phyloP scores from a whole-genome alignment of 2,113 vertebrate genomes.

The Chloebia gouldiae region DNA sequence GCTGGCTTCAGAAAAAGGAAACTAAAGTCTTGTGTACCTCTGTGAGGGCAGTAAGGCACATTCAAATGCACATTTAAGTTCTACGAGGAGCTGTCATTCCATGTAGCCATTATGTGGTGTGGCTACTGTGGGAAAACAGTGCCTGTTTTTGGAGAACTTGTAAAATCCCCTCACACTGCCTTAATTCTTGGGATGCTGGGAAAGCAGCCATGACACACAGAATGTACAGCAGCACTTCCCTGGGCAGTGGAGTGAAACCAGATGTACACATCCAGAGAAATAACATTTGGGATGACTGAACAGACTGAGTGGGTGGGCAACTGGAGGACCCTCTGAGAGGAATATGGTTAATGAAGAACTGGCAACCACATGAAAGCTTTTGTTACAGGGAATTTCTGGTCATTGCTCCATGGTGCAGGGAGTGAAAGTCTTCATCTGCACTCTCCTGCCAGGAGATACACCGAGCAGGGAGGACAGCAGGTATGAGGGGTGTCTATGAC shows the following conservation, averaged over 20 bases:
- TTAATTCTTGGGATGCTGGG: conserved; percentile 75
- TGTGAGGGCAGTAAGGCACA: background rate
- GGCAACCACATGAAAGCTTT: conserved; percentile 47
- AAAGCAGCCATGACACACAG: conserved; percentile 77
- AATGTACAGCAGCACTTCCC: conserved; percentile 71
- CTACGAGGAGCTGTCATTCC: conserved; percentile 33
- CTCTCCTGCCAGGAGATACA: background rate
- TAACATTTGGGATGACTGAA: conserved; percentile 76
- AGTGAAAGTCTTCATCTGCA: background rate
- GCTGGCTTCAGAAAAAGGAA: background rate
- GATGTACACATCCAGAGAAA: conserved; percentile 71
- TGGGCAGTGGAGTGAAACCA: conserved; percentile 77
- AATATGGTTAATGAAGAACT: conserved; percentile 55
- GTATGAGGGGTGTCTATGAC: background rate
- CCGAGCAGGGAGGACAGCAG: accelerated
- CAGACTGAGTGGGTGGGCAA: conserved; percentile 75
- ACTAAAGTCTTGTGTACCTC: background rate
- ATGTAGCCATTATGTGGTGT: background rate
- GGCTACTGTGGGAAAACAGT: conserved; percentile 71
- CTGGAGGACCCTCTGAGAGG: conserved; percentile 53
- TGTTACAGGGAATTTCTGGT: background rate
- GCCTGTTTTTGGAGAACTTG: conserved; percentile 67
- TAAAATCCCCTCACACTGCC: conserved; percentile 73
- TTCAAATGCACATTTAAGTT: conserved; percentile 49
- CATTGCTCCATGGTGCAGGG: background rate